phyloP scores from a whole-genome alignment of 2,888 invertebrate genomes.

The Empis stercorea region DNA sequence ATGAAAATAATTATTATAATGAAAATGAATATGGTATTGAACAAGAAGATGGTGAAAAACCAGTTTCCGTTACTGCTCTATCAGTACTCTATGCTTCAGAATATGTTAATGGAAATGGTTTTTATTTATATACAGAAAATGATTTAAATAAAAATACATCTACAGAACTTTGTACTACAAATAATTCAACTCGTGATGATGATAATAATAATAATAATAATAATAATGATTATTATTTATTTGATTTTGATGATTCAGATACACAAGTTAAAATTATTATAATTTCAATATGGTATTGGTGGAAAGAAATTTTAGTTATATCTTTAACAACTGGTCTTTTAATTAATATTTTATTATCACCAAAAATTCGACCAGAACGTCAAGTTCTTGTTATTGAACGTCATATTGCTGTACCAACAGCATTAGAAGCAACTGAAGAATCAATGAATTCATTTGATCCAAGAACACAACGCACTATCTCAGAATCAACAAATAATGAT shows the following conservation, averaged over 20 bases:
- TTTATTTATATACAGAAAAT: slow-evolving; percentile 53
- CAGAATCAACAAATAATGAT: slow-evolving; percentile 16
- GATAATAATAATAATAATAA: background rate
- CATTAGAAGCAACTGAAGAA: slow-evolving; percentile 31
- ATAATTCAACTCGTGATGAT: slow-evolving; percentile 6
- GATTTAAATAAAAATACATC: slow-evolving; percentile 13
- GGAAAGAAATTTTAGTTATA: slow-evolving; percentile 69
- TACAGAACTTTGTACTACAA: slow-evolving; percentile 14
- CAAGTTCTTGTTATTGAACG: slow-evolving; percentile 34
- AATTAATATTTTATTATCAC: slow-evolving; percentile 53
- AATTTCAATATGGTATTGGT: slow-evolving; percentile 68
- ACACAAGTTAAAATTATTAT: slow-evolving; percentile 57
- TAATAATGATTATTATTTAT: slow-evolving; percentile 22
- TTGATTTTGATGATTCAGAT: slow-evolving; percentile 39
- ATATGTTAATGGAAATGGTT: slow-evolving; percentile 66
- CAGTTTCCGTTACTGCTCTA: slow-evolving; percentile 48
- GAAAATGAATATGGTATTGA: background rate
- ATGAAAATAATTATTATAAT: background rate
- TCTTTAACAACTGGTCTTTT: slow-evolving; percentile 59
- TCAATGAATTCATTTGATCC: slow-evolving; percentile 20
- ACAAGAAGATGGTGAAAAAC: slow-evolving; percentile 31
- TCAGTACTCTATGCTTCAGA: slow-evolving; percentile 61
- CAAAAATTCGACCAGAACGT: slow-evolving; percentile 25
- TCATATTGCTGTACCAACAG: slow-evolving; percentile 32
- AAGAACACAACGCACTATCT: slow-evolving; percentile 14